phyloP scores from a whole-genome alignment of 2,888 invertebrate genomes.

The Spilarctia lutea region DNA sequence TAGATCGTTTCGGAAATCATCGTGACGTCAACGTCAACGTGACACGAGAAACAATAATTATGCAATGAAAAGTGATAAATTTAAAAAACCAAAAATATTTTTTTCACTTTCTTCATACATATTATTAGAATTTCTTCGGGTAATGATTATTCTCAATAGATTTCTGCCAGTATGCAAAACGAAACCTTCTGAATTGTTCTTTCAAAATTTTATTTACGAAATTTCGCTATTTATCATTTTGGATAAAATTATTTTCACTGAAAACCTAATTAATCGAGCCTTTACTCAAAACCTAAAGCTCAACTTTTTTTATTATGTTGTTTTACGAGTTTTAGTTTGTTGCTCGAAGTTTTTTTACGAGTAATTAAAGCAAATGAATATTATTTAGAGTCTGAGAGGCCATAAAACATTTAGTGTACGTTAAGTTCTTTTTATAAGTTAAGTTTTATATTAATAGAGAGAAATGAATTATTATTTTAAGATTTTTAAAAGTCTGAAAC shows the following conservation, averaged over 20 bases:
- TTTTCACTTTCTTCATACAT: too few relatives aligned
- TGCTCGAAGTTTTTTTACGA: constrained; percentile 47
- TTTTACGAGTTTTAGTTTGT: constrained; percentile 48
- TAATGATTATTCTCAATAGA: too few relatives aligned
- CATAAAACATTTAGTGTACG: constrained; percentile 32
- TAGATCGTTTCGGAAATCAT: too few relatives aligned
- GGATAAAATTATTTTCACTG: constrained; percentile 36
- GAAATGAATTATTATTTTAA: not conserved
- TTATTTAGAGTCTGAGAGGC: constrained; percentile 35
- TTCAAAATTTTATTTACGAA: constrained; percentile 5
- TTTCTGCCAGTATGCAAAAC: not conserved
- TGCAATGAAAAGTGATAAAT: too few relatives aligned
- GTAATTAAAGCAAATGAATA: constrained; percentile 53
- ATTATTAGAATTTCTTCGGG: too few relatives aligned
- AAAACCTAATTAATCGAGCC: constrained; percentile 50
- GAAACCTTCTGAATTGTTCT: constrained; percentile 12
- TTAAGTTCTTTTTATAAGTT: constrained; percentile 26
- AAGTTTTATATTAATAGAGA: constrained; percentile 36
- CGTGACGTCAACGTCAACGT: too few relatives aligned
- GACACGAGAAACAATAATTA: too few relatives aligned
- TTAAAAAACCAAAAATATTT: too few relatives aligned
- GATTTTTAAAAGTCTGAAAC: not conserved
- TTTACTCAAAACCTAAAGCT: constrained; percentile 38
- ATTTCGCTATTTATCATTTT: constrained; percentile 23
- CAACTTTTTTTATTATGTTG: constrained; percentile 43